Evolutionary conservation across 1,140 invertebrate genomes (phyloP), one percentile per base, ranked within the genome.

Genomic region (Amphibalanus amphitrite): DNA sequence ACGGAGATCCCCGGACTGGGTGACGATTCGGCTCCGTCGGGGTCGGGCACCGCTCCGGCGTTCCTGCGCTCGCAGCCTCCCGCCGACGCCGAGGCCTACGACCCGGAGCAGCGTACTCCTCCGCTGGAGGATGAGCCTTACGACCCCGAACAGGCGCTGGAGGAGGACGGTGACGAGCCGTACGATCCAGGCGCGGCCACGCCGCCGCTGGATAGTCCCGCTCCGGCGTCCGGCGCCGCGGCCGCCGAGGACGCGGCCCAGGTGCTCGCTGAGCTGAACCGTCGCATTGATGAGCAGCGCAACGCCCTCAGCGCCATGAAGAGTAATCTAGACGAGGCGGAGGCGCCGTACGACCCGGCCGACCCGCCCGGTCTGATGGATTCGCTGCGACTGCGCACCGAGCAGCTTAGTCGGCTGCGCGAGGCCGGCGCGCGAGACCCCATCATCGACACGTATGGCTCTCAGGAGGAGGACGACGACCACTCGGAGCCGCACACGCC

Each of bases 241-340:
- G 20, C 67, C 25, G 69, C 23, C 29, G 59, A 38, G n/a, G 25
- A 77, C 23, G 78, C 75, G 75, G 78, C 74, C 17, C 79, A 78
- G 23, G 74, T 82, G 65, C 73, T 95, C 81, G 87, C 91, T 65
- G 90, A 94, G 79, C 80, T 95, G 0, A 92, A 92, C 76, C 84
- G 89, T 69, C 87, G 90, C 78, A 93, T 95, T 73, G 89, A 91
- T 75, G 86, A 90, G 78, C 85, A 91, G 77, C 89, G 89, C 76
- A 87, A 86, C 77, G 87, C 91, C 79, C 90, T 93, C 74, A 84
- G 73, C 72, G 70, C 71, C 28, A 74, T 76, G 73, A 72, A 76
- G 71, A 70, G 73, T 20, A 73, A 67, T 1, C 71, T 75, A n/a
- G 72, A 33, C 64, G 69, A 75, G 28, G 75, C 75, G 40, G 75